These are phyloP conservation scores for Geotrypetes seraphini DNA, from an alignment of 2,797 vertebrate species.

Conservation along the genomic window DNA sequence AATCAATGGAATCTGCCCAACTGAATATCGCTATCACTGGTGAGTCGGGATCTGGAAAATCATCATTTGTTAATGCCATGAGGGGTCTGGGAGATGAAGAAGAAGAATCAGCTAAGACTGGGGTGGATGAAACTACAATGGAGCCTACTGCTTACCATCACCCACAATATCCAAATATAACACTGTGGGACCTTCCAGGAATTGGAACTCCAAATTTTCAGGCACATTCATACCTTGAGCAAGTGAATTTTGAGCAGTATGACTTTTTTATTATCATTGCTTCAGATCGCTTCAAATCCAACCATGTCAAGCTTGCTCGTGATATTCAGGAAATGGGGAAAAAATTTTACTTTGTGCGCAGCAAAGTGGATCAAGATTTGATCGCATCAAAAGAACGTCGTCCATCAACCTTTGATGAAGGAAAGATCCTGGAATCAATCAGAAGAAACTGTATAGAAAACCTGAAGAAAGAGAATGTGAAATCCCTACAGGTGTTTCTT, in stretches of 20 bases:
- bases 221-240: constrained; percentile 5
- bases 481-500: constrained; percentile 24
- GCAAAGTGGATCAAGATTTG: constrained; percentile 28
- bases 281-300: constrained; percentile 11
- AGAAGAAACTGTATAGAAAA: neutral
- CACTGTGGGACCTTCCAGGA: constrained; percentile 34
- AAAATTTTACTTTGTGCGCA: constrained; percentile 30
- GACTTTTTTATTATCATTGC: constrained; percentile 33
- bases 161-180: constrained; percentile 11
- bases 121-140: constrained; percentile 2
- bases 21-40: constrained; percentile 31
- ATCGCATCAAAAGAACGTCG: constrained; percentile 8
- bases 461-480: neutral
- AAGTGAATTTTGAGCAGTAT: constrained; percentile 10
- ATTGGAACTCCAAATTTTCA: constrained; percentile 16
- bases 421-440: neutral
- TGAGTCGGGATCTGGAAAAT: constrained; percentile 28
- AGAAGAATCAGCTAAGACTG: constrained; percentile 2
- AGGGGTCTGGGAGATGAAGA: constrained; percentile 9
- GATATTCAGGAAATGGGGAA: constrained; percentile 6
- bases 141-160: constrained; percentile 8
- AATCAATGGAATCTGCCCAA: neutral
- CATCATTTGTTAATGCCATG: constrained; percentile 32
- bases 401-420: constrained; percentile 5
- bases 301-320: constrained; percentile 4